Evolutionary conservation across 1,140 invertebrate species (phyloP).

Genomic region (Meloidogyne floridensis): DNA sequence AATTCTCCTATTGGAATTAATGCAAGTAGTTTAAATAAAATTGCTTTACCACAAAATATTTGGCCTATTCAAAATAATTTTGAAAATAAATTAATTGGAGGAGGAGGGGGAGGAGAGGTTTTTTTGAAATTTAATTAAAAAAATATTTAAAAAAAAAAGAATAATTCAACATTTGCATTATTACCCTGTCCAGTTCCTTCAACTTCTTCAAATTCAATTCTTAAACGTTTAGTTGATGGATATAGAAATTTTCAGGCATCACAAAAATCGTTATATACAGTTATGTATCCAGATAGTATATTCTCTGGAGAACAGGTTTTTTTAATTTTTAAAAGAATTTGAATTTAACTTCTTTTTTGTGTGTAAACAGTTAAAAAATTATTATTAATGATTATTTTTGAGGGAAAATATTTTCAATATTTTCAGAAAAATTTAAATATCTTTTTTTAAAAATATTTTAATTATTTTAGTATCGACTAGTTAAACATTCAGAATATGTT

Average conservation of each 20-base stretch:
- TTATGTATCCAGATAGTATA: conserved; percentile 58
- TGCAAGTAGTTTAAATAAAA: neutral
- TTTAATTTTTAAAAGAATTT: too few species aligned
- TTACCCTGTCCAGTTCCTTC: conserved; percentile 40
- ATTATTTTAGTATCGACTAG: conserved; percentile 35
- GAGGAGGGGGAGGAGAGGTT: neutral
- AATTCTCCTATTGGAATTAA: conserved; percentile 12
- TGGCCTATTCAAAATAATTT: conserved; percentile 1
- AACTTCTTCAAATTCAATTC: conserved; percentile 23
- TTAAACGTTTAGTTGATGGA: conserved; percentile 49
- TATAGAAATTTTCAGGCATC: conserved; percentile 52
- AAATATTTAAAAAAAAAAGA: neutral
- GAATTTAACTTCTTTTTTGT: too few species aligned
- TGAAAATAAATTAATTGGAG: conserved; percentile 1
- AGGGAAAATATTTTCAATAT: too few species aligned
- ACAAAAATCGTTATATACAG: conserved; percentile 54
- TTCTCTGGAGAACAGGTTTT: conserved; percentile 33
- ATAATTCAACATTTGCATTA: conserved; percentile 38
- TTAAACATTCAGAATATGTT: conserved; percentile 54
- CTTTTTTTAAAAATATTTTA: neutral
- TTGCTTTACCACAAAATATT: conserved; percentile 12
- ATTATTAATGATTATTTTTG: too few species aligned
- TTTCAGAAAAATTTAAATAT: conserved; percentile 5
- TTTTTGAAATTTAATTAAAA: conserved; percentile 2
- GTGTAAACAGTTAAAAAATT: too few species aligned